Evolutionary conservation across 2,888 invertebrate genomes (phyloP).

Genomic region (Luperina nickerlii): DNA sequence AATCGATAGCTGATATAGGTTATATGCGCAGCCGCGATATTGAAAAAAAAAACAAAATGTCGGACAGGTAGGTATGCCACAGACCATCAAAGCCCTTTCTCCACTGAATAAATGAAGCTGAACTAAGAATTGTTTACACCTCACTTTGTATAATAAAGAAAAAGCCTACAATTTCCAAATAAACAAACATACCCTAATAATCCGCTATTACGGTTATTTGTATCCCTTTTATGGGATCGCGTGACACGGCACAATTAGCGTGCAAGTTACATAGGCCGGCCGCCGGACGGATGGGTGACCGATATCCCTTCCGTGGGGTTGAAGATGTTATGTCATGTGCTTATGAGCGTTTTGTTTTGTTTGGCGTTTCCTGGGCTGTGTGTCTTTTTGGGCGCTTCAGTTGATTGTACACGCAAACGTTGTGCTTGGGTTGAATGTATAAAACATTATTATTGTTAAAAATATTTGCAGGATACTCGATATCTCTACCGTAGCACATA

Average conservation of each 20-base stretch:
- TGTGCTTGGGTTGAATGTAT: not conserved
- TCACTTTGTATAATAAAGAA: constrained; percentile 18
- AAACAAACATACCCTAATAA: constrained; percentile 34
- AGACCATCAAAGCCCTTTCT: not conserved
- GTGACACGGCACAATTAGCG: constrained; percentile 57
- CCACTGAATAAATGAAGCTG: not conserved
- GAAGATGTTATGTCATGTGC: constrained; percentile 38
- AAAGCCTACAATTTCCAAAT: not conserved
- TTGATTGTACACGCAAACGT: not conserved
- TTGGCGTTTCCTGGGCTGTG: constrained; percentile 30
- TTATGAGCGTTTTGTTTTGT: constrained; percentile 20
- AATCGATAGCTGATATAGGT: too few relatives aligned
- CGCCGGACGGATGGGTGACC: constrained; percentile 59
- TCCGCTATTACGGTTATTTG: constrained; percentile 35
- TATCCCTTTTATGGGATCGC: constrained; percentile 47
- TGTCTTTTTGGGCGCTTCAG: not conserved
- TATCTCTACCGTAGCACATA: not conserved
- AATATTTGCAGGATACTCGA: not conserved
- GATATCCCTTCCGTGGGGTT: constrained; percentile 54
- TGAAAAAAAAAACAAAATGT: not conserved
- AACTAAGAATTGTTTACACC: not conserved
- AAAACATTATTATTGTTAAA: not conserved
- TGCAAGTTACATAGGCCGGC: constrained; percentile 36
- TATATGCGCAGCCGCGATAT: too few relatives aligned
- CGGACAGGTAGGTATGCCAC: not conserved